These are phyloP conservation scores for Talpa occidentalis DNA, from an alignment of 2,113 vertebrate genomes.

Conservation along the genomic window DNA sequence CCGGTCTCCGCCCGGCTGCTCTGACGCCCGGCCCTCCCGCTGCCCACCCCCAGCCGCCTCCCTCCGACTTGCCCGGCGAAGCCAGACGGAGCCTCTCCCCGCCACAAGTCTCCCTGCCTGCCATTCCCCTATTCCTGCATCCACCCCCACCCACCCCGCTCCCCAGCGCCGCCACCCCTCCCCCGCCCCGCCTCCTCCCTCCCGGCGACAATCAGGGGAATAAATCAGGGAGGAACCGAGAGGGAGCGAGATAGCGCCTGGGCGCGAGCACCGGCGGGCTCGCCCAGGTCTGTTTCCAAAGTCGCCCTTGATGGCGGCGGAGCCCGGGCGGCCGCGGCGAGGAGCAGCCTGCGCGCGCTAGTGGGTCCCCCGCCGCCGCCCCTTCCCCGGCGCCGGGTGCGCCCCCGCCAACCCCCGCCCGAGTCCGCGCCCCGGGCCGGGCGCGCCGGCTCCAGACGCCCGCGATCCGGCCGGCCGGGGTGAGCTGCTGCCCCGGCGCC, in stretches of 20 bases:
- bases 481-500: constrained; percentile 59
- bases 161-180: constrained; percentile 62
- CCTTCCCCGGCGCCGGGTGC: constrained; percentile 68
- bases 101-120: constrained; percentile 55
- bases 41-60: constrained; percentile 68
- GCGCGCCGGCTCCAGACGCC: neutral
- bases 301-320: constrained; percentile 91
- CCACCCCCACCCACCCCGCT: constrained; percentile 67
- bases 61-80: constrained; percentile 50
- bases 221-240: constrained; percentile 84
- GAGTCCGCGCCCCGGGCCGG: neutral
- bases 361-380: constrained; percentile 72
- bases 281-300: constrained; percentile 87
- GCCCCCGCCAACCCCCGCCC: constrained; percentile 63
- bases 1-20: constrained; percentile 66
- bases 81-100: constrained; percentile 52
- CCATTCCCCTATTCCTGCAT: constrained; percentile 8
- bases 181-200: constrained; percentile 61
- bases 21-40: constrained; percentile 67
- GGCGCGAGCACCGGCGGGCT: constrained; percentile 53
- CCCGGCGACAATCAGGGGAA: constrained; percentile 77
- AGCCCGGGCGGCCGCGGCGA: constrained; percentile 88
- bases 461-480: neutral
- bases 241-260: neutral
- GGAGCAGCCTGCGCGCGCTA: constrained; percentile 76